Base-by-base conservation (phyloP, 2,113 vertebrate genomes). In the Morone saxatilis region DNA sequence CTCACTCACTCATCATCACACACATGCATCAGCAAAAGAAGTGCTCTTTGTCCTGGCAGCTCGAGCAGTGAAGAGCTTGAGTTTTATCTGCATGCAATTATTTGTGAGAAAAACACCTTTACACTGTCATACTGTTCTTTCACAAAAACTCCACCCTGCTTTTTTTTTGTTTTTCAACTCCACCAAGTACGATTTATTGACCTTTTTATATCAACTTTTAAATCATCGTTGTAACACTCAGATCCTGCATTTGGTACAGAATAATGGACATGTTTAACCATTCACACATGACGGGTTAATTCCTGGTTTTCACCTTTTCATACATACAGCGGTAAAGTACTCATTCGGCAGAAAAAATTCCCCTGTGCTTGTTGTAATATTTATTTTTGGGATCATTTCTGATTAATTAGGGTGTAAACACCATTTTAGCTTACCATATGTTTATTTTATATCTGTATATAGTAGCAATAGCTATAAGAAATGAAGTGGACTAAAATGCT, bases 51-150 rank as follows among this genome's bases (percentile, higher is more conserved):
- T 69, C 20, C 62, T 53, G 68, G 78, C 84, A 89, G 65, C 77
- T 82, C 19, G 16, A 78, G 68, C 56, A 53, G 68, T 6, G 57
- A 84, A 56, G 72, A 76, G 73, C 69, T 76, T n/a, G 54, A 73
- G 40, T 84, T 87, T 76, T 62, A 65, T 70, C 78, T 76, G 65
- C 67, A 66, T 78, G 73, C 83, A 83, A 78, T 88, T 88, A 77
- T 74, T 54, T 63, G n/a, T 51, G 76, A 71, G 69, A 69, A 69
- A 84, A 70, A 77, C 71, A 88, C 48, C 63, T 87, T 88, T 81
- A 54, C 40, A 71, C 67, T 65, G 56, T 76, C 83, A 61, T 5
- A 56, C 63, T 48, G 19, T 71, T 86, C 72, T 75, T 75, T 82
- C 70, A 81, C 60, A 51, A 56, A 5, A 3, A 66, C 73, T 20